These are phyloP conservation scores for Sisyra terminalis DNA, from an alignment of 2,888 invertebrate genomes.

Conservation along the genomic window DNA sequence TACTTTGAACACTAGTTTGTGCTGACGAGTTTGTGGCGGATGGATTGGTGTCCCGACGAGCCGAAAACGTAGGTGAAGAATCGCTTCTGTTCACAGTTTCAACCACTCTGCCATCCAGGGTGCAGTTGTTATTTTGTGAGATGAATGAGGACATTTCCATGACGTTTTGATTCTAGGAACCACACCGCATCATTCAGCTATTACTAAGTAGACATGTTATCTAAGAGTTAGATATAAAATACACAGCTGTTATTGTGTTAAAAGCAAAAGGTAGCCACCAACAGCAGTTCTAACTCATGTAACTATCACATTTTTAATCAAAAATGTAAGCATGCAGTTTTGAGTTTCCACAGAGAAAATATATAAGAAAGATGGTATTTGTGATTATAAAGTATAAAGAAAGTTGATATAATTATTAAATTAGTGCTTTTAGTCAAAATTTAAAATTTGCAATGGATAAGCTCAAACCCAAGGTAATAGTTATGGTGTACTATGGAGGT, in stretches of 20 bases:
- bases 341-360: no score
- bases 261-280: slow-evolving; percentile 3
- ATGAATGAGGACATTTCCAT: slow-evolving; percentile 56
- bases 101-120: no score
- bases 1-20: background rate
- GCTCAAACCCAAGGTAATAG: no score
- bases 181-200: slow-evolving; percentile 9
- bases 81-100: background rate
- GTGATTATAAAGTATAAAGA: no score
- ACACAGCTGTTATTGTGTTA: slow-evolving; percentile 2
- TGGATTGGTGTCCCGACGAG: background rate
- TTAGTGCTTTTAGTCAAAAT: no score
- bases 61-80: background rate
- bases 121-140: slow-evolving; percentile 39
- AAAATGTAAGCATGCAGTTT: no score
- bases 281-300: background rate
- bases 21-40: slow-evolving; percentile 1
- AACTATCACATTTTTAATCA: no score
- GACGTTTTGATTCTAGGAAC: slow-evolving; percentile 29
- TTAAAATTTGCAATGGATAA: no score
- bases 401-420: no score
- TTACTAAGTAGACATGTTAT: slow-evolving; percentile 9
- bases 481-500: no score
- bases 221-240: slow-evolving; percentile 5
- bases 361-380: no score